phyloP scores from a whole-genome alignment of 2,797 vertebrate species.

The Enteromius mattozi region DNA sequence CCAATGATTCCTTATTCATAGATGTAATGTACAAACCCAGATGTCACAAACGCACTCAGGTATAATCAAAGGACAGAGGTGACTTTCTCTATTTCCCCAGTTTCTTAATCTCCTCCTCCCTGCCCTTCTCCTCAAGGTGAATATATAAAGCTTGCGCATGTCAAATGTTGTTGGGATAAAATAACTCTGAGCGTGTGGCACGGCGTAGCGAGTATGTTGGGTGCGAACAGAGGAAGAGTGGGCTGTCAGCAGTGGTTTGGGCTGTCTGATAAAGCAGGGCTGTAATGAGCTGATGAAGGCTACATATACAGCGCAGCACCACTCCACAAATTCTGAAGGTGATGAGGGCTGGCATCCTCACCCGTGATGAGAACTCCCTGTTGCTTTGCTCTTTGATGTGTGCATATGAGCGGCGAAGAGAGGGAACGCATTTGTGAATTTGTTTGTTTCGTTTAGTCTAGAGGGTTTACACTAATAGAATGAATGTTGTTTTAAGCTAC shows the following conservation, averaged over 20 bases:
- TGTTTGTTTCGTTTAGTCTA: slow-evolving; percentile 64
- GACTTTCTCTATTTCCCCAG: slow-evolving; percentile 81
- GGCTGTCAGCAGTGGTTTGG: slow-evolving; percentile 86
- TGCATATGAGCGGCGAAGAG: slow-evolving; percentile 44
- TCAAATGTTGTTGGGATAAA: slow-evolving; percentile 83
- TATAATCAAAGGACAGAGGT: slow-evolving; percentile 76
- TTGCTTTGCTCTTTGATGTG: slow-evolving; percentile 51
- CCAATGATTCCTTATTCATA: background rate
- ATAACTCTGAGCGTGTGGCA: slow-evolving; percentile 74
- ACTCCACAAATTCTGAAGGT: slow-evolving; percentile 56
- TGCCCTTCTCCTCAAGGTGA: slow-evolving; percentile 74
- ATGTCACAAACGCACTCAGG: slow-evolving; percentile 55
- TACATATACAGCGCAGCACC: slow-evolving; percentile 47
- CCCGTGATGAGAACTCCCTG: slow-evolving; percentile 65
- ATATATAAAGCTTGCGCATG: slow-evolving; percentile 78
- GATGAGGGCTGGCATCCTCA: slow-evolving; percentile 69
- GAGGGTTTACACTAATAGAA: slow-evolving; percentile 59
- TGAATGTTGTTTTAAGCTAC: slow-evolving; percentile 46
- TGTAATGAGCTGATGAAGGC: slow-evolving; percentile 78
- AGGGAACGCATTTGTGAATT: slow-evolving; percentile 64
- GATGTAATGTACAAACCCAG: background rate
- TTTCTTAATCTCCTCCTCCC: slow-evolving; percentile 67
- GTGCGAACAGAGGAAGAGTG: slow-evolving; percentile 78
- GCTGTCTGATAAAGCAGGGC: slow-evolving; percentile 73
- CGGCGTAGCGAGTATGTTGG: slow-evolving; percentile 70